Evolutionary conservation across 1,140 invertebrate species (phyloP).

Genomic region (Metaphire vulgaris): DNA sequence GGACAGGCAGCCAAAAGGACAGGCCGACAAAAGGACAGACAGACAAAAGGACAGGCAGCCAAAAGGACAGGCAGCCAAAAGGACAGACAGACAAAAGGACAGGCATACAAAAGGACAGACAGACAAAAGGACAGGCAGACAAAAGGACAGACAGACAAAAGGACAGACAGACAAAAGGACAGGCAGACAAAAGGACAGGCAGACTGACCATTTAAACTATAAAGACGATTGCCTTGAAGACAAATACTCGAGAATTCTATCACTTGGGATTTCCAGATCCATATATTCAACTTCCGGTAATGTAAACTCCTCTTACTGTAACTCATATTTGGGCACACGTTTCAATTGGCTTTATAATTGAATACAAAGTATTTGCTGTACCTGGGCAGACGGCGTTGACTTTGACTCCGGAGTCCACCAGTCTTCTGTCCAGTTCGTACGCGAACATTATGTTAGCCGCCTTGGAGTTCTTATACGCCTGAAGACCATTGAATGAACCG

Average conservation of each 20-base stretch:
- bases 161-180: neutral
- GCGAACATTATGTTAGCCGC: slow-evolving; percentile 38
- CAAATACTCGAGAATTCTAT: too few relatives aligned
- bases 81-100: neutral
- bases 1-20: neutral
- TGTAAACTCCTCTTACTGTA: too few relatives aligned
- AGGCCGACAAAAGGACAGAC: neutral
- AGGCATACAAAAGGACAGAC: neutral
- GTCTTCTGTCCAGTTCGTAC: slow-evolving; percentile 36
- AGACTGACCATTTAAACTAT: too few relatives aligned
- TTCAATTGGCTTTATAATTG: too few relatives aligned
- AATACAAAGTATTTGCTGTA: slow-evolving; percentile 25
- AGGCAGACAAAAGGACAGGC: neutral
- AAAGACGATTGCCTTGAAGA: too few relatives aligned
- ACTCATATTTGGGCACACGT: too few relatives aligned
- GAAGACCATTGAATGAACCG: slow-evolving; percentile 34
- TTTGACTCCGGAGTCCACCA: slow-evolving; percentile 37
- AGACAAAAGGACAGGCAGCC: neutral
- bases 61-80: neutral
- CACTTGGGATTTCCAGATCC: too few relatives aligned
- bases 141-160: neutral
- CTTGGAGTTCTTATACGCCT: slow-evolving; percentile 45
- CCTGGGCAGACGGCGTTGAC: slow-evolving; percentile 42
- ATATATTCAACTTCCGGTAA: too few relatives aligned
- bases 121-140: neutral